Evolutionary conservation across 2,888 invertebrate species (phyloP), one percentile per base, ranked within the genome.

Genomic region (Pomacea canaliculata): DNA sequence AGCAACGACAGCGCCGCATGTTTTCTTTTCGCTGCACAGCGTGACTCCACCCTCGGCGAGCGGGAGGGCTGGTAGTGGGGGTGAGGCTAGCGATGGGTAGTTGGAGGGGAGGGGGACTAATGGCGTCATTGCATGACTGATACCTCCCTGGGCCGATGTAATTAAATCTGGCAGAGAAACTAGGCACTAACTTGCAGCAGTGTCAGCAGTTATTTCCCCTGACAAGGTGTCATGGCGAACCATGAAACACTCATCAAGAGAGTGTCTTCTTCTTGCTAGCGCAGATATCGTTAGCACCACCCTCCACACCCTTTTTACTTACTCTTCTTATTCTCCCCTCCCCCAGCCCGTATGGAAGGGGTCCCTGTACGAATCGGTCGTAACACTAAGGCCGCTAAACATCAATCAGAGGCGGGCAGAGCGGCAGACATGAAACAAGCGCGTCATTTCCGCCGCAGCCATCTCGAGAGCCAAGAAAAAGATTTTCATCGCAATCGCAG

Each of bases 111-210:
- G 23, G 66, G 27, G 37, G 27, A 27, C 12, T 68, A 68, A 68
- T 68, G 48, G 68, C 68, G 37, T 27, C 48, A 68, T 68, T 12
- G 68, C 19, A 27, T 68, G 68, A 68, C 27, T 12, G 68, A 68
- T 68, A 68, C 68, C 27, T 27, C 37, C 68, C 68, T 19, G 27
- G 1, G 10, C 48, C 37, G 12, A 19, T 46, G 68, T 68, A 68
- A 68, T 68, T 68, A 68, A 68, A 68, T 68, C 27, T 68, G n/a
- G 68, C 68, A 8, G 68, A 19, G 48, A 68, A 68, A 68, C n/a
- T 68, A 23, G 10, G 23, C 68, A 46, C 48, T 27, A 68, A 68
- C n/a, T 37, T 68, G 68, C 37, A 46, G 68, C 23, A 12, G 37
- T 68, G 27, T 46, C 68, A 37, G 37, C 27, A 37, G 23, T 68